Conservation (phyloP, 2,113 vertebrate species). For the Zeus faber region DNA sequence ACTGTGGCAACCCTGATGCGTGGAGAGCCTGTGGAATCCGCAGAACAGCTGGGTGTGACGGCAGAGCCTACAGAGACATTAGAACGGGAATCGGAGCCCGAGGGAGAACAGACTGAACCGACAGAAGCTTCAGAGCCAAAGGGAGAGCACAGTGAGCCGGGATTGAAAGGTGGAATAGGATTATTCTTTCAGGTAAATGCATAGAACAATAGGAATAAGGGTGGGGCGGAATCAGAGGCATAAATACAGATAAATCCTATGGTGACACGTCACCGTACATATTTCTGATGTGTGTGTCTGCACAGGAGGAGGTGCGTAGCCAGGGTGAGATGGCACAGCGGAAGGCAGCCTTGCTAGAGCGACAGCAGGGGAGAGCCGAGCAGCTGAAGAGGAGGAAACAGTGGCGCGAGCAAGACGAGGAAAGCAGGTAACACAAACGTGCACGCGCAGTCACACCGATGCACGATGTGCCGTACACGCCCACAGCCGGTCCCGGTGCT, state of each 20-base stretch:
- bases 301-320: conserved; percentile 72
- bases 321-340: conserved; percentile 85
- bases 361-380: conserved; percentile 83
- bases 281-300: conserved; percentile 33
- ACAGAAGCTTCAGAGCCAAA: conserved; percentile 35
- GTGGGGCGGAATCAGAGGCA: neutral
- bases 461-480: neutral
- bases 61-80: neutral
- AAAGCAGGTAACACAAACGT: conserved; percentile 68
- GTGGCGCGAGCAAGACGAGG: conserved; percentile 79
- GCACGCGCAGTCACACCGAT: conserved; percentile 1
- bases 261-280: too few species aligned
- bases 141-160: conserved; percentile 70
- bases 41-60: conserved; percentile 14
- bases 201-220: neutral
- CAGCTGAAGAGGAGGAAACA: conserved; percentile 78
- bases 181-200: conserved; percentile 78
- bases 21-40: conserved; percentile 17
- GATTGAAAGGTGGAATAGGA: conserved; percentile 68
- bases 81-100: conserved; percentile 26
- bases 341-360: conserved; percentile 77
- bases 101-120: neutral
- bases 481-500: neutral
- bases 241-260: too few species aligned
- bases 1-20: neutral